A percentile compares a stretch with the other conserved stretches of the same genome.
Evolutionary conservation across 1,140 invertebrate species (phyloP).

Genomic region (Drosophila elegans): DNA sequence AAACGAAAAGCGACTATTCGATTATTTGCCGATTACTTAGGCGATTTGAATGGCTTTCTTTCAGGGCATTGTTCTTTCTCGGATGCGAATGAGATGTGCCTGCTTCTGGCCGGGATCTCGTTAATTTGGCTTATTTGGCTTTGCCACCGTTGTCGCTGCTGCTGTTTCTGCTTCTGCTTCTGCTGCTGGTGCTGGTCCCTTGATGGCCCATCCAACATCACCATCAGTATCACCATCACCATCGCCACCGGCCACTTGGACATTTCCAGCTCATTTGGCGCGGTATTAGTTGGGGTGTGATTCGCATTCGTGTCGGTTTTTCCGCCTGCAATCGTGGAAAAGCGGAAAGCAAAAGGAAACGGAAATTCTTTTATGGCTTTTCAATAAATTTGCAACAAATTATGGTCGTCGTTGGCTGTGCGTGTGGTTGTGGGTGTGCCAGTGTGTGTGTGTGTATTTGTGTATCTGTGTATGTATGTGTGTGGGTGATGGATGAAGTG

Average conservation of each 20-base stretch:
- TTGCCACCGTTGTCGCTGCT: constrained; percentile 13
- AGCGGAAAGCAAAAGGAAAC: constrained; percentile 59
- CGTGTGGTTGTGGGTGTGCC: not conserved
- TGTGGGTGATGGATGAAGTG: constrained; percentile 40
- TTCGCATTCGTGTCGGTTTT: constrained; percentile 1
- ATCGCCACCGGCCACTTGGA: constrained; percentile 37
- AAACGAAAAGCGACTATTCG: constrained; percentile 23
- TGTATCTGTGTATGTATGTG: not conserved
- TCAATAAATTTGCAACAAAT: constrained; percentile 76
- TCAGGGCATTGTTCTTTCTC: constrained; percentile 25
- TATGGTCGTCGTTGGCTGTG: constrained; percentile 17
- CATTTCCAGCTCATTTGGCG: constrained; percentile 72
- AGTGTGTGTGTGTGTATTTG: not conserved
- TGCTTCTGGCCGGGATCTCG: constrained; percentile 34
- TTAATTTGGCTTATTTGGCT: constrained; percentile 52
- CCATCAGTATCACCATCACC: not conserved
- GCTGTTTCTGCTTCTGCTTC: too few relatives aligned
- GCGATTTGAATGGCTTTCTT: constrained; percentile 39
- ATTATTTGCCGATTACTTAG: constrained; percentile 46
- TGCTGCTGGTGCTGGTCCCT: not conserved
- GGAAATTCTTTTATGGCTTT: constrained; percentile 71
- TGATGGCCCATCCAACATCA: constrained; percentile 32
- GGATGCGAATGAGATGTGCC: constrained; percentile 2
- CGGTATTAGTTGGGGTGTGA: constrained; percentile 14
- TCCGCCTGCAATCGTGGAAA: constrained; percentile 52